Percentiles rank a stretch among this genome's conserved stretches.
phyloP scores from a whole-genome alignment of 2,888 invertebrate genomes.

The Brachyopa scutellaris region DNA sequence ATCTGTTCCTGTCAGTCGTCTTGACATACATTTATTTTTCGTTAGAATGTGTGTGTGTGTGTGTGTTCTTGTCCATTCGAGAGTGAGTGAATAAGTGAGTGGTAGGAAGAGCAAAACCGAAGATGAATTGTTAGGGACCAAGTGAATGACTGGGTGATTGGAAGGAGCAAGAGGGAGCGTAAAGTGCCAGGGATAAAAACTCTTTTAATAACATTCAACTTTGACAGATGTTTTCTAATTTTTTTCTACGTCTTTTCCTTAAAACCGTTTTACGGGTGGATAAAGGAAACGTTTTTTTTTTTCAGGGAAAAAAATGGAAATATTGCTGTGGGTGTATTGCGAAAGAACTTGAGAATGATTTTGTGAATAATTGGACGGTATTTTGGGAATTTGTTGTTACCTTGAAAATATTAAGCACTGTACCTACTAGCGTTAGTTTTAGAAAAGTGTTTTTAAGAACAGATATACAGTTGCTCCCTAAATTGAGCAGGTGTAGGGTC shows the following conservation, averaged over 20 bases:
- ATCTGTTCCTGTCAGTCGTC: constrained; percentile 72
- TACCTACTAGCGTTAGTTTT: no score
- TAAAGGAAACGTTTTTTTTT: background rate
- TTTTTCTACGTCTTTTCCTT: constrained; percentile 10
- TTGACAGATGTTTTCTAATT: constrained; percentile 67
- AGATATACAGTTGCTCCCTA: no score
- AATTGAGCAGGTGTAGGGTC: no score
- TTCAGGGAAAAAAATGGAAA: background rate
- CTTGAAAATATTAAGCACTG: no score
- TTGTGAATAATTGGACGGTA: no score
- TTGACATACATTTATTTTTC: constrained; percentile 61
- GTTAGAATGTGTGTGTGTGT: background rate
- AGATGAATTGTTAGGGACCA: constrained; percentile 53
- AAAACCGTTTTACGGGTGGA: constrained; percentile 8
- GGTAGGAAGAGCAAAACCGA: constrained; percentile 8
- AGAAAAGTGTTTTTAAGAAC: no score
- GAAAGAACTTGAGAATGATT: background rate
- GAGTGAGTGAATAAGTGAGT: constrained; percentile 47
- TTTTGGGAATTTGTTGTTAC: no score
- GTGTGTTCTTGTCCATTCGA: constrained; percentile 42
- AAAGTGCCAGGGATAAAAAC: constrained; percentile 51
- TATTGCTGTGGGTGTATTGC: background rate
- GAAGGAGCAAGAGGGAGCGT: background rate
- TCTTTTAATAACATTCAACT: constrained; percentile 71
- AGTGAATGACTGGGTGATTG: constrained; percentile 43